These are phyloP conservation scores for Anseranas semipalmata DNA, from an alignment of 2,113 vertebrate genomes.

Conservation along the genomic window DNA sequence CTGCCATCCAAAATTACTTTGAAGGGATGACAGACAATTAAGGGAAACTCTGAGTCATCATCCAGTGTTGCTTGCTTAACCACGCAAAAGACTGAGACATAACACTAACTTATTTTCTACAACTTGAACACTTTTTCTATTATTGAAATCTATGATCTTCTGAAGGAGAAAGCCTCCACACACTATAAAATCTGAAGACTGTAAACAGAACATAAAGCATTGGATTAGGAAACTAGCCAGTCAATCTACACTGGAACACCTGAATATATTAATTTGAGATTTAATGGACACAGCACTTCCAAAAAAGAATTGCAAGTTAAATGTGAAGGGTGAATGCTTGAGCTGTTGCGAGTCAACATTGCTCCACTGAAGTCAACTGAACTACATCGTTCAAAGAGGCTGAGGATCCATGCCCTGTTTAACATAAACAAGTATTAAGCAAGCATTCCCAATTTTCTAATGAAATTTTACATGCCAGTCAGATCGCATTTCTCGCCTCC, in stretches of 20 bases:
- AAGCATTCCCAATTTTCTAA: neutral
- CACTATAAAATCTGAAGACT: neutral
- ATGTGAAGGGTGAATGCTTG: neutral
- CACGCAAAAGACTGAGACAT: neutral
- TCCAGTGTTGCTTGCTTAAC: neutral
- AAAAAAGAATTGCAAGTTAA: neutral
- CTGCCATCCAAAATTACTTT: constrained; percentile 5
- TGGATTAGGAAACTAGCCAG: neutral
- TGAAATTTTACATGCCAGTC: neutral
- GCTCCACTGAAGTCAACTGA: neutral
- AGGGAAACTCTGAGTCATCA: constrained; percentile 17
- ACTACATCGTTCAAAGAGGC: neutral
- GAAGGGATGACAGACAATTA: neutral
- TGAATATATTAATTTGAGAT: neutral
- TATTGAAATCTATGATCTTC: neutral
- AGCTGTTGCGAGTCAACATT: neutral
- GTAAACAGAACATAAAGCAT: neutral
- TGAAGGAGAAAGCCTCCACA: neutral
- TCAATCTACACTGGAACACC: neutral
- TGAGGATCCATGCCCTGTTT: neutral
- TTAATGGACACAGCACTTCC: neutral
- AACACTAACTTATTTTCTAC: neutral
- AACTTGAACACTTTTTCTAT: neutral
- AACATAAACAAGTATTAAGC: neutral
- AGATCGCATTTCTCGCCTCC: neutral